These are phyloP conservation scores for Imbricaverruca yamaguchii DNA, from an alignment of 2,888 invertebrate genomes.

Conservation along the genomic window DNA sequence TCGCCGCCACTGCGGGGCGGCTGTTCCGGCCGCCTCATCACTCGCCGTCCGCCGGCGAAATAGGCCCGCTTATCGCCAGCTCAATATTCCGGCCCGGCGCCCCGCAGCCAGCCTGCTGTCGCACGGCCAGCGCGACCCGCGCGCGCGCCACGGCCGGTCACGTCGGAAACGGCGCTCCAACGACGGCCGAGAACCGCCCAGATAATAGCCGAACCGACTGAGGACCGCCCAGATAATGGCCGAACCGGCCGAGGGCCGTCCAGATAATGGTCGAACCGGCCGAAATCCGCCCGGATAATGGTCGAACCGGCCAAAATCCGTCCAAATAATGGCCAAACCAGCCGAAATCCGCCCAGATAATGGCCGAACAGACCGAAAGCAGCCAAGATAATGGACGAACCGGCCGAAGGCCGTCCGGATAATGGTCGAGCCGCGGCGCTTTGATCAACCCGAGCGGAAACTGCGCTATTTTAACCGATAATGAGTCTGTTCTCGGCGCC, in stretches of 20 bases:
- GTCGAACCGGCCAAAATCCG: not conserved
- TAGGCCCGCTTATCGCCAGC: slow-evolving; percentile 2
- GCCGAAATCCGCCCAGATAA: not conserved
- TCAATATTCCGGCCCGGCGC: not conserved
- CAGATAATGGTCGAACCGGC: not conserved
- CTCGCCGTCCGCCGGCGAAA: not conserved
- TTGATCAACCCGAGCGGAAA: too few species aligned
- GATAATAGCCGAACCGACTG: too few species aligned
- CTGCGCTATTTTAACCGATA: too few species aligned
- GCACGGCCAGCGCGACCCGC: not conserved
- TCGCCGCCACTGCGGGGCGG: not conserved
- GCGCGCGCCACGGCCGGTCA: not conserved
- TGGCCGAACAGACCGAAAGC: too few species aligned
- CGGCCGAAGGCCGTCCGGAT: not conserved
- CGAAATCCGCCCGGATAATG: too few species aligned
- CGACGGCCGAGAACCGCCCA: not conserved
- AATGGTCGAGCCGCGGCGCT: not conserved
- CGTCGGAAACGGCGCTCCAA: not conserved
- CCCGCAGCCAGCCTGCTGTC: not conserved
- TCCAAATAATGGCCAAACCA: not conserved
- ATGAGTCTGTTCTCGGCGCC: too few species aligned
- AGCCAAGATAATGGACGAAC: too few species aligned
- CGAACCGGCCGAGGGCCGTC: not conserved
- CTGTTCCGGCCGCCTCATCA: too few species aligned
- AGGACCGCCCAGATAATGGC: too few species aligned